These are phyloP conservation scores for Chrysomela aeneicollis DNA, from an alignment of 2,888 invertebrate genomes.

Conservation along the genomic window DNA sequence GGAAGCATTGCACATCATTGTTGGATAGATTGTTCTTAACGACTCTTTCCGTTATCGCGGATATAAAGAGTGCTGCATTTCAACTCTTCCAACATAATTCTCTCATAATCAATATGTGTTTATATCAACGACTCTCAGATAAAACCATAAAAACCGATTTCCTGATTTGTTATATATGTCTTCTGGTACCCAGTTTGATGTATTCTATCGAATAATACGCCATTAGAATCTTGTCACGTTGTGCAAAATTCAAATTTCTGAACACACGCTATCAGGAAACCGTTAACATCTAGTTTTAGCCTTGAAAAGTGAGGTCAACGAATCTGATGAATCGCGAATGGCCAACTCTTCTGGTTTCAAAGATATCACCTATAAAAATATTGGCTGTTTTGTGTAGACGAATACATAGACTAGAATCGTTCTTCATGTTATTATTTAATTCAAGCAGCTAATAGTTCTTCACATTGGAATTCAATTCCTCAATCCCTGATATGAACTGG, in stretches of 20 bases:
- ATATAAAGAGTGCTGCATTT: neutral
- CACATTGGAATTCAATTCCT: too few relatives aligned
- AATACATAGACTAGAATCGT: neutral
- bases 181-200: neutral
- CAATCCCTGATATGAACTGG: too few relatives aligned
- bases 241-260: neutral
- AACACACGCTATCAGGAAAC: slow-evolving; percentile 8
- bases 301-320: slow-evolving; percentile 21
- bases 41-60: slow-evolving; percentile 42
- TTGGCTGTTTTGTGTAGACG: neutral
- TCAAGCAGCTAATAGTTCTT: too few relatives aligned
- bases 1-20: slow-evolving; percentile 42
- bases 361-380: neutral
- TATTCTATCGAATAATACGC: neutral
- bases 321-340: neutral
- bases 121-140: too few relatives aligned
- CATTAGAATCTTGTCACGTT: neutral
- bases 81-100: neutral
- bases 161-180: neutral
- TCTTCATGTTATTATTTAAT: too few relatives aligned
- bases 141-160: neutral
- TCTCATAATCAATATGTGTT: neutral
- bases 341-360: neutral
- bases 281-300: slow-evolving; percentile 19
- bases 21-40: slow-evolving; percentile 42